Percentiles rank a stretch among this genome's conserved stretches.
phyloP scores from a whole-genome alignment of 2,797 vertebrate species.

The Meda fulgida region DNA sequence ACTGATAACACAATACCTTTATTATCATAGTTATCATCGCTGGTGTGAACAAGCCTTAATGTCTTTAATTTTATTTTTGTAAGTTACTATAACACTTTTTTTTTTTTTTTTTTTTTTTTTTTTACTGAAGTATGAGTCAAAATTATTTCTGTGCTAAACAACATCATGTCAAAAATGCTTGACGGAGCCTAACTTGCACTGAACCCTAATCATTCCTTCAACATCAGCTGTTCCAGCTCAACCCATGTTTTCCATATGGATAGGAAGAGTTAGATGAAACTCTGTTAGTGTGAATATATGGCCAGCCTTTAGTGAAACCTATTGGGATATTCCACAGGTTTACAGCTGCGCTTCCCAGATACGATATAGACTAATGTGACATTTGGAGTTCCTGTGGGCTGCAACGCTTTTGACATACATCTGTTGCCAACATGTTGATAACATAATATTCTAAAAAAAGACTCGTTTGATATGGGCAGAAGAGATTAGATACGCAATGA shows the following conservation, averaged over 20 bases:
- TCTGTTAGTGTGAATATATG: slow-evolving; percentile 31
- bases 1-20: not conserved
- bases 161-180: not conserved
- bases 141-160: not conserved
- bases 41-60: too few relatives aligned
- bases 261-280: not conserved
- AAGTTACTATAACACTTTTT: too few relatives aligned
- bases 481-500: slow-evolving; percentile 29
- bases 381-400: slow-evolving; percentile 40
- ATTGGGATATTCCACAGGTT: slow-evolving; percentile 29
- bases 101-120: not conserved
- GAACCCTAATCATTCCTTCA: not conserved
- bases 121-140: not conserved
- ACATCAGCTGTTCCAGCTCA: slow-evolving; percentile 14
- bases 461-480: slow-evolving; percentile 12
- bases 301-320: slow-evolving; percentile 27
- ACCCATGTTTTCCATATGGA: slow-evolving; percentile 19
- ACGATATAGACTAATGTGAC: slow-evolving; percentile 29
- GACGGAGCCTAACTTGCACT: not conserved
- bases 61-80: not conserved
- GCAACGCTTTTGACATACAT: slow-evolving; percentile 38
- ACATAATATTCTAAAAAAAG: slow-evolving; percentile 8
- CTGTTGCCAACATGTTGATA: slow-evolving; percentile 49
- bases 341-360: slow-evolving; percentile 37
- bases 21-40: not conserved